phyloP scores from a whole-genome alignment of 2,888 invertebrate genomes.

The Poecilobothrus nobilitatus region DNA sequence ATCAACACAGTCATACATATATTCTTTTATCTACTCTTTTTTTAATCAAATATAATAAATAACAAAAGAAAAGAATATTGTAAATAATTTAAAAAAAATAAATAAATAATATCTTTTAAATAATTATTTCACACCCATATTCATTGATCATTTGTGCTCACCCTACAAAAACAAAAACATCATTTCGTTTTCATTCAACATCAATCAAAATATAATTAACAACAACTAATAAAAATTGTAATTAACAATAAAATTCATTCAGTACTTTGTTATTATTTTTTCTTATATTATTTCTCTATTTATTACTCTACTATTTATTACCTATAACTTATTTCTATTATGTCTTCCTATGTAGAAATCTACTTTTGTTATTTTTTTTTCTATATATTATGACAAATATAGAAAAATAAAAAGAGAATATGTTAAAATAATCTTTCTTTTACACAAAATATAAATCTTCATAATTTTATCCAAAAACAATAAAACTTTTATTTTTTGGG shows the following conservation, averaged over 20 bases:
- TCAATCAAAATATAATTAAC: background rate
- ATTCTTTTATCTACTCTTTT: slow-evolving; percentile 18
- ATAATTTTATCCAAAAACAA: too few species aligned
- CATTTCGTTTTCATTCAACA: background rate
- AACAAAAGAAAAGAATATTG: background rate
- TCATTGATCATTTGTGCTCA: background rate
- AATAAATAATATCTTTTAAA: background rate
- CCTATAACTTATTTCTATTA: slow-evolving; percentile 13
- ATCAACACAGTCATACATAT: too few species aligned
- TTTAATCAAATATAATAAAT: slow-evolving; percentile 8
- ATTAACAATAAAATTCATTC: slow-evolving; percentile 5
- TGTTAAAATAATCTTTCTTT: too few species aligned
- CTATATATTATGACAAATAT: background rate
- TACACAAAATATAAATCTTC: too few species aligned
- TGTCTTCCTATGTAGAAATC: slow-evolving; percentile 9
- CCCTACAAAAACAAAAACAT: background rate
- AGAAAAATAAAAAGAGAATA: too few species aligned
- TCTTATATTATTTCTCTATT: background rate
- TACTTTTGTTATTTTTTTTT: slow-evolving; percentile 9
- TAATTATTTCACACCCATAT: background rate
- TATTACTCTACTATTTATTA: too few species aligned
- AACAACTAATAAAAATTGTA: background rate
- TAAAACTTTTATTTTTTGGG: too few species aligned
- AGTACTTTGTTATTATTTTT: background rate
- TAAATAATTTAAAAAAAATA: background rate